phyloP scores from a whole-genome alignment of 2,113 vertebrate genomes.

The Cyprinus carpio region DNA sequence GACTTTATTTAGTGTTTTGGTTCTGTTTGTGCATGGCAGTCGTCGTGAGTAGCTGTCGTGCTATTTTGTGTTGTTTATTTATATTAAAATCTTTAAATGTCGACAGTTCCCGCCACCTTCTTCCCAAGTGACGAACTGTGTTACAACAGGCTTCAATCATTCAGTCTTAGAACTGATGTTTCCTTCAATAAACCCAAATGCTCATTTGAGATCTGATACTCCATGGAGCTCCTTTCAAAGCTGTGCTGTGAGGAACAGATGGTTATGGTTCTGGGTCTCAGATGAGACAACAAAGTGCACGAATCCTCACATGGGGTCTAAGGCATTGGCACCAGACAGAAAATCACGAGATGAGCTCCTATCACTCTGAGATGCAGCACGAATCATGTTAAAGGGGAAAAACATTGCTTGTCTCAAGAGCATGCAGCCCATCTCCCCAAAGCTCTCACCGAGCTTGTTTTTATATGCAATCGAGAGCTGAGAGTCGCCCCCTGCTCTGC shows the following conservation, averaged over 20 bases:
- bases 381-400: conserved; percentile 30
- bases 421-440: conserved; percentile 44
- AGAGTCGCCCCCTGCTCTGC: conserved; percentile 32
- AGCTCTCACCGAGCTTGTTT: conserved; percentile 38
- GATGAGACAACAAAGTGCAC: conserved; percentile 43
- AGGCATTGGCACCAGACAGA: conserved; percentile 58
- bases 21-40: too few species aligned
- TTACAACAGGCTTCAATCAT: not conserved
- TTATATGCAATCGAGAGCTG: conserved; percentile 44
- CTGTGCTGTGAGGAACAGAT: conserved; percentile 64
- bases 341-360: conserved; percentile 59
- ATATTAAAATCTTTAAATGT: too few species aligned
- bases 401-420: conserved; percentile 50
- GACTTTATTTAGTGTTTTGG: too few species aligned
- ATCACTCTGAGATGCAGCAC: conserved; percentile 22
- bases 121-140: too few species aligned
- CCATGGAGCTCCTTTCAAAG: conserved; percentile 40
- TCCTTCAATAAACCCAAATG: conserved; percentile 3
- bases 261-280: conserved; percentile 51
- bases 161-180: not conserved
- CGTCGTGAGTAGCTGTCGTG: too few species aligned
- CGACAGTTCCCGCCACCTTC: too few species aligned
- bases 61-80: too few species aligned
- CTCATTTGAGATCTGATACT: not conserved
- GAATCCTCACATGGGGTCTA: conserved; percentile 60